Percentiles rank a stretch among this genome's conserved stretches.
Conservation (phyloP, 2,113 vertebrate genomes). For the Globicephala melas region DNA sequence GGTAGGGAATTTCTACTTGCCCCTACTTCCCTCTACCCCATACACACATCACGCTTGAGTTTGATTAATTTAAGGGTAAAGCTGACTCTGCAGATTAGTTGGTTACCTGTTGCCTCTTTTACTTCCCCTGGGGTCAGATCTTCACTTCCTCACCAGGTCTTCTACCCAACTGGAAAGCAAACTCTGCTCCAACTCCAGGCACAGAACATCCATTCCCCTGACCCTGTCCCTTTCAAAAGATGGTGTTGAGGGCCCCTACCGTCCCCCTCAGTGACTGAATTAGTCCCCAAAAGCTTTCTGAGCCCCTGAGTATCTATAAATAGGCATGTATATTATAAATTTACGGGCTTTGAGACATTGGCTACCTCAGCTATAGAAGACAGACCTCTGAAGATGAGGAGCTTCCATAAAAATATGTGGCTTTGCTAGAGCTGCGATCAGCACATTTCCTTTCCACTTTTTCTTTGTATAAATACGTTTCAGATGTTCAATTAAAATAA, state of each 20-base stretch:
- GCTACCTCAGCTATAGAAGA: neutral
- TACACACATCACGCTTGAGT: neutral
- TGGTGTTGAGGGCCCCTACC: neutral
- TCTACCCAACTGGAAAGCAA: neutral
- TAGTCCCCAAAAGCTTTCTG: neutral
- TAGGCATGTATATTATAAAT: neutral
- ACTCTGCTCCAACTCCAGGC: neutral
- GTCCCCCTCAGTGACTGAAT: neutral
- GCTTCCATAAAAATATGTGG: neutral
- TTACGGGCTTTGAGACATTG: neutral
- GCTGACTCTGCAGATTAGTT: neutral
- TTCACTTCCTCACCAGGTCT: neutral
- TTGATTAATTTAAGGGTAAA: neutral
- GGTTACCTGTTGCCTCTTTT: neutral
- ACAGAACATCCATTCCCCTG: neutral
- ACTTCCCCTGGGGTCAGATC: neutral
- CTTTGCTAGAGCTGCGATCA: slow-evolving; percentile 47
- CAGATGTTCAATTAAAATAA: slow-evolving; percentile 89
- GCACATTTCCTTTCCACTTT: slow-evolving; percentile 79
- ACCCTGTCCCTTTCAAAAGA: neutral
- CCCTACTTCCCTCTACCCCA: accelerated
- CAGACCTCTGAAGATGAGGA: neutral
- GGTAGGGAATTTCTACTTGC: neutral
- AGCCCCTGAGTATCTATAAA: neutral
- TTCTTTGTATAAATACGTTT: slow-evolving; percentile 88